A percentile compares a stretch with the other conserved stretches of the same genome.
These are phyloP conservation scores for Acanthisitta chloris DNA, from an alignment of 2,113 vertebrate species.

Conservation along the genomic window DNA sequence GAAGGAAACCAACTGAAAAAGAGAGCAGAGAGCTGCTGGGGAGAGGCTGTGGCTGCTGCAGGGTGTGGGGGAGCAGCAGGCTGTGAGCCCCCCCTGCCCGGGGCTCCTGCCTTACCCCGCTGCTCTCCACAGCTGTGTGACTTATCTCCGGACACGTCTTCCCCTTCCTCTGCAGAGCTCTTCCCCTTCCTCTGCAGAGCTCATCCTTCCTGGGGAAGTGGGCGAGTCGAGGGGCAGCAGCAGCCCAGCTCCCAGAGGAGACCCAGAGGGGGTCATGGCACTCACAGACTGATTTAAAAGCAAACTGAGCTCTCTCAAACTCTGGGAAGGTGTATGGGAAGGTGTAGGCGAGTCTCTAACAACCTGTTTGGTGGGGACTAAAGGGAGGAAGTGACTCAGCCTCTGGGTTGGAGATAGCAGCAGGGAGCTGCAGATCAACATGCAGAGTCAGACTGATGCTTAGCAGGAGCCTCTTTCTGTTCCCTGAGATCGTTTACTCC, in stretches of 20 bases:
- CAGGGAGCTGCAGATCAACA: background rate
- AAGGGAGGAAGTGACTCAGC: constrained; percentile 4
- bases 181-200: background rate
- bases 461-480: background rate
- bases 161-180: background rate
- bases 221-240: background rate
- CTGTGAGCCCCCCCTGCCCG: accelerated
- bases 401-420: background rate
- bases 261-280: background rate
- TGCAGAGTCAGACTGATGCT: background rate
- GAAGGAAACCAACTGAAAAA: background rate
- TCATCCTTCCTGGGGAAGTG: background rate
- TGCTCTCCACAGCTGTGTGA: accelerated
- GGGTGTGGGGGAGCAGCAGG: background rate
- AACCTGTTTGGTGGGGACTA: background rate
- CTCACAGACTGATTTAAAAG: background rate
- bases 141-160: background rate
- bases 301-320: background rate
- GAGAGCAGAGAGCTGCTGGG: background rate
- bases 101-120: accelerated
- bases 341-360: background rate
- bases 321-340: background rate
- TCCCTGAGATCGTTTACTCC: background rate
- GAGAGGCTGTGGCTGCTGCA: background rate
- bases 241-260: background rate